Evolutionary conservation across 30 jellyfish, hydroid and myxozoan genomes (phyloP).

Genomic region (Aurelia aurita): DNA sequence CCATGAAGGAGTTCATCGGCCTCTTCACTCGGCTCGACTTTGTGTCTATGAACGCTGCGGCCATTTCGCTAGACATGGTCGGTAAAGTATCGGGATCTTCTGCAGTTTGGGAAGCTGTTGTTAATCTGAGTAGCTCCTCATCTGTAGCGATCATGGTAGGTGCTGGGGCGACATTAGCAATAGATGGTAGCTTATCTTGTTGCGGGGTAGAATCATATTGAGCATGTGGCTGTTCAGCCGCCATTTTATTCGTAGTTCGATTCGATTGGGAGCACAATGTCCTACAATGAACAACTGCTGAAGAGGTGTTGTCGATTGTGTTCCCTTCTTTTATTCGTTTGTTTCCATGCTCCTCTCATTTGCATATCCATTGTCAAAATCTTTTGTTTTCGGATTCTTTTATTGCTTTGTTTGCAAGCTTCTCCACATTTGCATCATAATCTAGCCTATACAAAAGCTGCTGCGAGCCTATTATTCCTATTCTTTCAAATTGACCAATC

Average conservation of each 20-base stretch:
- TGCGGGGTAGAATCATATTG: constrained; percentile 66
- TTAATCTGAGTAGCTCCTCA: constrained; percentile 83
- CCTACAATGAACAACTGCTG: constrained; percentile 80
- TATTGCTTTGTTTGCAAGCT: constrained; percentile 19
- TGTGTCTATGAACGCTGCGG: constrained; percentile 76
- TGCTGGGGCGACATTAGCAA: constrained; percentile 54
- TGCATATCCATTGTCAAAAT: constrained; percentile 61
- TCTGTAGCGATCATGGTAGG: constrained; percentile 77
- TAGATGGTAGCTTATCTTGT: constrained; percentile 44
- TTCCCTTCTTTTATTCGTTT: constrained; percentile 70
- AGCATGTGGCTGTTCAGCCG: constrained; percentile 92
- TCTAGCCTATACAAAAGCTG: too few relatives aligned
- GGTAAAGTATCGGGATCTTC: constrained; percentile 37
- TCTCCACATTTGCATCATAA: constrained; percentile 52
- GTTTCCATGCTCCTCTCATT: constrained; percentile 64
- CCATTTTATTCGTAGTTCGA: constrained; percentile 77
- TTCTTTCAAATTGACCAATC: background rate
- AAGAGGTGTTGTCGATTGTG: constrained; percentile 85
- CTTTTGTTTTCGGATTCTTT: constrained; percentile 45
- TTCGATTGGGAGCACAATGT: constrained; percentile 55
- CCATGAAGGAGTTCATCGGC: constrained; percentile 98
- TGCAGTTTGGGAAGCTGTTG: constrained; percentile 69
- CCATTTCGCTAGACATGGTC: constrained; percentile 67
- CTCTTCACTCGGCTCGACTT: constrained; percentile 96
- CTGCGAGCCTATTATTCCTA: background rate